A percentile compares a stretch with the other conserved stretches of the same genome.
phyloP scores from a whole-genome alignment of 2,888 invertebrate species.

The Endotricha flammealis region DNA sequence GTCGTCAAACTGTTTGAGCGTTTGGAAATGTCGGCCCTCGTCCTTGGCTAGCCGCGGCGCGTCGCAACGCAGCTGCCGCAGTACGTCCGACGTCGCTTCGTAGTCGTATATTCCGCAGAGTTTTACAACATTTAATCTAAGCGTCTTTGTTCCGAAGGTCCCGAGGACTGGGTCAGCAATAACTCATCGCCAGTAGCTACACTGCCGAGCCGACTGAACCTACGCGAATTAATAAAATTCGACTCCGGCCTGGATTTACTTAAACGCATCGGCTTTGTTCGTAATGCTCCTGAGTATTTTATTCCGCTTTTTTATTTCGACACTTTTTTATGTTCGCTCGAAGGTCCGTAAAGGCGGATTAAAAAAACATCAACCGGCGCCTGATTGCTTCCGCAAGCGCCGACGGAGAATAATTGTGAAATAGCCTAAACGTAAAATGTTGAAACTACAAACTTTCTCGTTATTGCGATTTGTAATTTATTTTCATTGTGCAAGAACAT shows the following conservation, averaged over 20 bases:
- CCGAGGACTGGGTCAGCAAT: conserved; percentile 33
- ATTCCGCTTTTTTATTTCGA: conserved; percentile 34
- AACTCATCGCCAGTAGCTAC: conserved; percentile 43
- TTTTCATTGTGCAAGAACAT: conserved; percentile 27
- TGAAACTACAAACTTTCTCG: conserved; percentile 7
- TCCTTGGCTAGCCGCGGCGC: conserved; percentile 20
- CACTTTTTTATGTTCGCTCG: conserved; percentile 31
- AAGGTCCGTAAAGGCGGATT: conserved; percentile 35
- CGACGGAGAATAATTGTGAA: conserved; percentile 15
- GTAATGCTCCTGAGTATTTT: conserved; percentile 30
- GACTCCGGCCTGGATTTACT: conserved; percentile 30
- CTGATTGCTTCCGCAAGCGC: conserved; percentile 26
- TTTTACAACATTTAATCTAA: conserved; percentile 43
- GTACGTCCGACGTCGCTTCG: conserved; percentile 20
- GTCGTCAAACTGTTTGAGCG: conserved; percentile 38
- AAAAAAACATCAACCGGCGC: conserved; percentile 35
- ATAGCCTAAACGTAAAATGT: conserved; percentile 16
- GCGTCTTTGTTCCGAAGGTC: conserved; percentile 42
- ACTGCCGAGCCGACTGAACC: conserved; percentile 37
- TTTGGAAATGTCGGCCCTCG: conserved; percentile 31
- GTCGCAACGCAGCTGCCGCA: conserved; percentile 11
- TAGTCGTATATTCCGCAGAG: conserved; percentile 31
- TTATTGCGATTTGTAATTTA: conserved; percentile 16
- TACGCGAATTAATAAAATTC: conserved; percentile 36
- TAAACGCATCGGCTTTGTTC: conserved; percentile 32